These are phyloP conservation scores for Brassicogethes aeneus DNA, from an alignment of 2,888 invertebrate species.

Conservation along the genomic window DNA sequence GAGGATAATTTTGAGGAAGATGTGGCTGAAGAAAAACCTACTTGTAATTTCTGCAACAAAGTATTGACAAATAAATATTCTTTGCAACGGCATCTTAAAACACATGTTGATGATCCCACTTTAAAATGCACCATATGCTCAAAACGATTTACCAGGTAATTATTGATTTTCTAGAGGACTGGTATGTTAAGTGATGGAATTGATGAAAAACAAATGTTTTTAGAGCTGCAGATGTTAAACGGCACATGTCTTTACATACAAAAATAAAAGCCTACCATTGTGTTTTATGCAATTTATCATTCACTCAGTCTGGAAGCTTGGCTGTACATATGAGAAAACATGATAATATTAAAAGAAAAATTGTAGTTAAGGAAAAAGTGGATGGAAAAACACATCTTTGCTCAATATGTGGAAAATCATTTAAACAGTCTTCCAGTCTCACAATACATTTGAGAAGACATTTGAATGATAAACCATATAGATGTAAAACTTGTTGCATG, in stretches of 20 bases:
- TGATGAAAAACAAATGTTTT: slow-evolving; percentile 13
- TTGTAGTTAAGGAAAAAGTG: slow-evolving; percentile 9
- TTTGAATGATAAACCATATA: slow-evolving; percentile 26
- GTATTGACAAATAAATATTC: slow-evolving; percentile 20
- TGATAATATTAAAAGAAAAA: slow-evolving; percentile 12
- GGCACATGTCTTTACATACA: slow-evolving; percentile 28
- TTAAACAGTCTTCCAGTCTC: slow-evolving; percentile 26
- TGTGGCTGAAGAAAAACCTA: slow-evolving; percentile 8
- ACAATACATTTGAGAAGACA: slow-evolving; percentile 28
- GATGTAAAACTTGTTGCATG: slow-evolving; percentile 25
- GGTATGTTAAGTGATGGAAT: slow-evolving; percentile 1
- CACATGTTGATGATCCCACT: slow-evolving; percentile 17
- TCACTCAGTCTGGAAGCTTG: slow-evolving; percentile 26
- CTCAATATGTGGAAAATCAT: slow-evolving; percentile 29
- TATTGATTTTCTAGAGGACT: slow-evolving; percentile 1
- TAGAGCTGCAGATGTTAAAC: slow-evolving; percentile 25
- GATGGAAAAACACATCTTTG: slow-evolving; percentile 24
- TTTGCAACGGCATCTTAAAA: slow-evolving; percentile 23
- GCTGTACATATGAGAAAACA: slow-evolving; percentile 22
- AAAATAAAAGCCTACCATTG: slow-evolving; percentile 25
- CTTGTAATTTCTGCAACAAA: slow-evolving; percentile 20
- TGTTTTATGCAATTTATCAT: slow-evolving; percentile 20
- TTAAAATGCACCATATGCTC: slow-evolving; percentile 22
- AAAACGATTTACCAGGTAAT: slow-evolving; percentile 21
- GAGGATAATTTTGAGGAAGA: slow-evolving; percentile 7